Percentiles rank a stretch among this genome's conserved stretches.
Evolutionary conservation across 2,888 invertebrate species (phyloP).

Genomic region (Malthinus seriepunctatus): DNA sequence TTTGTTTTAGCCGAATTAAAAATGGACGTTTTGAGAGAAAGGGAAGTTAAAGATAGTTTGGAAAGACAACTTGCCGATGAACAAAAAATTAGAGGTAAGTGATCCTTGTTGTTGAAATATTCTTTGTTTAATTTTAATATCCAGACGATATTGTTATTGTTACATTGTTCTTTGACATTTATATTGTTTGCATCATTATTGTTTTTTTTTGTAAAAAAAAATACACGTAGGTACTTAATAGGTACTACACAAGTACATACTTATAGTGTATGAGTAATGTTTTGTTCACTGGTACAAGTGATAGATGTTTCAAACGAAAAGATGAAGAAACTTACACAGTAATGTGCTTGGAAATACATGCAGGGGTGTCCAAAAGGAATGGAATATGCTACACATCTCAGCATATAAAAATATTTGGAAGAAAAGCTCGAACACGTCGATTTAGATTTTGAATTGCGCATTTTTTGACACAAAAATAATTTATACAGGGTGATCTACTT

Average conservation of each 20-base stretch:
- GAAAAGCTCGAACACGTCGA: too few species aligned
- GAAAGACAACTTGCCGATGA: constrained; percentile 93
- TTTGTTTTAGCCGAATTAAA: constrained; percentile 88
- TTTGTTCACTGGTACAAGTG: too few species aligned
- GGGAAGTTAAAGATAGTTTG: constrained; percentile 91
- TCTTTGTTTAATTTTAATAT: constrained; percentile 22
- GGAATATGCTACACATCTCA: too few species aligned
- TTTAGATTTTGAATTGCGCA: too few species aligned
- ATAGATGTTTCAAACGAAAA: too few species aligned
- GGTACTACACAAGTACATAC: too few species aligned
- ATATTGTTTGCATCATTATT: constrained; percentile 36
- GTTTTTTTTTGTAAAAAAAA: constrained; percentile 22
- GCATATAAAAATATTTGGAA: too few species aligned
- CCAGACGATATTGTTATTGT: constrained; percentile 40
- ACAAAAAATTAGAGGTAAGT: constrained; percentile 93
- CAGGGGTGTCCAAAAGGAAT: too few species aligned
- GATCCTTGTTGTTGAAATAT: constrained; percentile 18
- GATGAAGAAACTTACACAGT: too few species aligned
- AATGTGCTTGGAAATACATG: too few species aligned
- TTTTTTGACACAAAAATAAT: too few species aligned
- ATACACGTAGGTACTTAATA: constrained; percentile 11
- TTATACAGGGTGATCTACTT: too few species aligned
- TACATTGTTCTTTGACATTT: constrained; percentile 38
- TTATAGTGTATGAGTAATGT: constrained; percentile 13
- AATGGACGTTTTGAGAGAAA: constrained; percentile 91